Percentiles rank a stretch among this genome's conserved stretches.
Conservation (phyloP, 2,888 invertebrate genomes). For the Melolontha melolontha region DNA sequence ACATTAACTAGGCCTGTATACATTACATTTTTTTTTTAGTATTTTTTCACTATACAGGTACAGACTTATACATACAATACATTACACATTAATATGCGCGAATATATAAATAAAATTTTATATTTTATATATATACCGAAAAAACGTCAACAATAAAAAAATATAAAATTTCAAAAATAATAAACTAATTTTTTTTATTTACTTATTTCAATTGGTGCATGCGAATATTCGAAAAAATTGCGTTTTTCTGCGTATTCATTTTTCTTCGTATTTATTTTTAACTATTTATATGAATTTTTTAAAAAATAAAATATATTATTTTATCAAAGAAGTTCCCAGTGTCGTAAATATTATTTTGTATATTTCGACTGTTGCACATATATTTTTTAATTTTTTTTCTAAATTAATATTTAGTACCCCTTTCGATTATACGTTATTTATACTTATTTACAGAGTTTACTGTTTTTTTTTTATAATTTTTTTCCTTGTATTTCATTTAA, state of each 20-base stretch:
- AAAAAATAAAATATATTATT: constrained; percentile 15
- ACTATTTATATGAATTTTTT: neutral
- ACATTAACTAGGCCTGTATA: constrained; percentile 43
- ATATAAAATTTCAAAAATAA: constrained; percentile 48
- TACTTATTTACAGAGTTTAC: constrained; percentile 1
- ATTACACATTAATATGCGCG: constrained; percentile 2
- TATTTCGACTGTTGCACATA: constrained; percentile 1
- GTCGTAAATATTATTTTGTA: constrained; percentile 7
- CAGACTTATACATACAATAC: constrained; percentile 60
- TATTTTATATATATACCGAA: constrained; percentile 12
- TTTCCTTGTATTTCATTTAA: too few relatives aligned
- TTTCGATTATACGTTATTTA: constrained; percentile 6
- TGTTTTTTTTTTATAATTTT: too few relatives aligned
- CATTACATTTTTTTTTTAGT: constrained; percentile 56
- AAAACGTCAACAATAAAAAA: constrained; percentile 48
- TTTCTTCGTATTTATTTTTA: constrained; percentile 3
- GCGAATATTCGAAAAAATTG: neutral
- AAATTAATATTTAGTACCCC: neutral
- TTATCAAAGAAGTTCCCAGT: neutral
- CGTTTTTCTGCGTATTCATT: neutral
- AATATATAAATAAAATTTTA: constrained; percentile 50
- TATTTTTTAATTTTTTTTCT: neutral
- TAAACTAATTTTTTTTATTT: constrained; percentile 13
- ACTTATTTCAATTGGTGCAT: constrained; percentile 5
- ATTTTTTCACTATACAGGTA: constrained; percentile 62